These are phyloP conservation scores for Argya squamiceps DNA, from an alignment of 2,797 vertebrate genomes.

Conservation along the genomic window DNA sequence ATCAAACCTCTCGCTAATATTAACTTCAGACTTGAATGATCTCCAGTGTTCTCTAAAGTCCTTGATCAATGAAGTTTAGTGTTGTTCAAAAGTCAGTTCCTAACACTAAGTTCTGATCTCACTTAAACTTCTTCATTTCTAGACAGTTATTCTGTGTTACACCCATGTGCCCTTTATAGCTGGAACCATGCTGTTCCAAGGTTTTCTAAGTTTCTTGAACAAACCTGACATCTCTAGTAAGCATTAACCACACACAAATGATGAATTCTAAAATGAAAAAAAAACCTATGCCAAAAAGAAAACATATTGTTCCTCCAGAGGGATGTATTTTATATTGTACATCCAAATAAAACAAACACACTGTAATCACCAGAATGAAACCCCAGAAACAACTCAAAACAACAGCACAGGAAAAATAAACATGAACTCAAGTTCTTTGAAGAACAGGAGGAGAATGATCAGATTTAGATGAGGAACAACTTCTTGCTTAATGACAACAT, in stretches of 20 bases:
- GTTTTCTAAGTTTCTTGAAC: not conserved
- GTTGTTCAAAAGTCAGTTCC: not conserved
- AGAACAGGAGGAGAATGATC: not conserved
- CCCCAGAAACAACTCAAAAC: conserved; percentile 41
- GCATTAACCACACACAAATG: not conserved
- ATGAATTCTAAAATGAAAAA: conserved; percentile 6
- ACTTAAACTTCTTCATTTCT: not conserved
- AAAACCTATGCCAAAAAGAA: not conserved
- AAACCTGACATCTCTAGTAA: conserved; percentile 12
- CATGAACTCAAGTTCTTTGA: conserved; percentile 41
- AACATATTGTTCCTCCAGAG: conserved; percentile 38
- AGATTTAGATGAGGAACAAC: not conserved
- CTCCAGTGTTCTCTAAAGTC: not conserved
- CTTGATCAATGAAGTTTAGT: not conserved
- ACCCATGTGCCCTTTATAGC: not conserved
- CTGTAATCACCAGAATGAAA: conserved; percentile 50
- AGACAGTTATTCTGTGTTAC: not conserved
- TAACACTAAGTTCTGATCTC: not conserved
- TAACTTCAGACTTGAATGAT: not conserved
- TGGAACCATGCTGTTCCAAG: not conserved
- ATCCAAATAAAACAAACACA: conserved; percentile 62
- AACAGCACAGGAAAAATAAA: conserved; percentile 55
- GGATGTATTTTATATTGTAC: conserved; percentile 27
- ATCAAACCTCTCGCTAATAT: not conserved
- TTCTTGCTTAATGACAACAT: not conserved